Evolutionary conservation across 2,113 vertebrate species (phyloP), one percentile per base, ranked within the genome.

Genomic region (Embiotoca jacksoni): DNA sequence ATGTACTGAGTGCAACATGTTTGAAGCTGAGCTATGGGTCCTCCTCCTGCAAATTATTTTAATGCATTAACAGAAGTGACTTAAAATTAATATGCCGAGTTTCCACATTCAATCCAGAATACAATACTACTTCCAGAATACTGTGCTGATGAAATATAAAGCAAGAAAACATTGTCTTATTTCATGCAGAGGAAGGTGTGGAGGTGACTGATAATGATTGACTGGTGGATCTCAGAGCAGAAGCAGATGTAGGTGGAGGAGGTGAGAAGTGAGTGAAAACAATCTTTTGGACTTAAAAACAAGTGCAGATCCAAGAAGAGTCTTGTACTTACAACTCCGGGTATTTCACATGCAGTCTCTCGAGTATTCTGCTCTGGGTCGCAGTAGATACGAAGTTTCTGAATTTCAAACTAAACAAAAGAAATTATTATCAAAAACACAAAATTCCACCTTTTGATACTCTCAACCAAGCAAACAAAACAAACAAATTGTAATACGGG

Each of bases 311-410:
- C 44, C 58, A 41, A 66, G 30, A 8, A 60, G 41, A 64, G 39
- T 60, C 7, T 64, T 59, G 76, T 95, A 98, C 97, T 97, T 91
- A 99, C 98, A 92, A 96, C 95, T 95, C 96, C 97, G 3, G 97
- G 96, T 91, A 99, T 96, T 92, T 99, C 98, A 93, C 98, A 99
- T 0, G 97, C 96, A 15, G 96, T 97, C 91, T 99, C 98, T 47
- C 97, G 91, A 66, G 88, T 96, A 67, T 98, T 99, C 92, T 98
- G 97, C 90, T 98, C 97, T 44, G 98, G 98, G 83, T 98, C 96
- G 92, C 98, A 99, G 92, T 99, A 99, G 89, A 99, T 99, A 75
- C 98, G 89, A 58, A 99, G 90, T 87, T 99, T 99, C 91, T 99
- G 98, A 75, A 99, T 83, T 90, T 97, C 97, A 94, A 99, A 99